Base-by-base conservation (phyloP, 92 coral and sea anemone genomes). In the Phymanthus crucifer region DNA sequence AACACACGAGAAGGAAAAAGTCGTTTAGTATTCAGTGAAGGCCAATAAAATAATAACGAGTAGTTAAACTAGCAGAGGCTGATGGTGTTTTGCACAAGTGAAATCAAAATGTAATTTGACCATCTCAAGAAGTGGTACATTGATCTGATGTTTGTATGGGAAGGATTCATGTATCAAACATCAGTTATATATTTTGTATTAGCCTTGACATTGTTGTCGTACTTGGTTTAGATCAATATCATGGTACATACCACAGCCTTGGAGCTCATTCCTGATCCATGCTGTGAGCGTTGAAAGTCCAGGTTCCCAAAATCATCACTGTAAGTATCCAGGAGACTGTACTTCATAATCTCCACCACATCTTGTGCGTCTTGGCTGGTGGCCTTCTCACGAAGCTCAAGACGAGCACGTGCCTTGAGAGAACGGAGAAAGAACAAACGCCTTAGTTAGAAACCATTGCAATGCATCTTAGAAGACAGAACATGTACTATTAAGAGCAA, bases 181-280 rank as follows among this genome's bases (percentile, higher is more conserved):
- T n/a, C n/a, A n/a, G n/a, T n/a, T n/a, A n/a, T n/a, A n/a, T n/a
- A n/a, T n/a, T n/a, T n/a, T n/a, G n/a, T n/a, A n/a, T n/a, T n/a
- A n/a, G n/a, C n/a, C n/a, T n/a, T n/a, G n/a, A n/a, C n/a, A n/a
- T n/a, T n/a, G n/a, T n/a, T n/a, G n/a, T n/a, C n/a, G n/a, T n/a
- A n/a, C n/a, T n/a, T n/a, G n/a, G n/a, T n/a, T n/a, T n/a, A n/a
- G n/a, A n/a, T n/a, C n/a, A n/a, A n/a, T n/a, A 43, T 17, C 48
- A 43, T 17, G 2, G 14, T 43, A 27, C 86, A 26, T 80, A 95
- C 99, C 98, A 90, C 93, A 19, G 94, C 97, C 71, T 85, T 93
- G 37, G 91, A 87, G 57, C 99, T 95, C 99, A 93, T 95, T 27
- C 98, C 99, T 24, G 99, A 95, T 40, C 99, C 98, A 32, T 95